Conservation (phyloP, 2,797 vertebrate species). For the Echeneis naucrates region DNA sequence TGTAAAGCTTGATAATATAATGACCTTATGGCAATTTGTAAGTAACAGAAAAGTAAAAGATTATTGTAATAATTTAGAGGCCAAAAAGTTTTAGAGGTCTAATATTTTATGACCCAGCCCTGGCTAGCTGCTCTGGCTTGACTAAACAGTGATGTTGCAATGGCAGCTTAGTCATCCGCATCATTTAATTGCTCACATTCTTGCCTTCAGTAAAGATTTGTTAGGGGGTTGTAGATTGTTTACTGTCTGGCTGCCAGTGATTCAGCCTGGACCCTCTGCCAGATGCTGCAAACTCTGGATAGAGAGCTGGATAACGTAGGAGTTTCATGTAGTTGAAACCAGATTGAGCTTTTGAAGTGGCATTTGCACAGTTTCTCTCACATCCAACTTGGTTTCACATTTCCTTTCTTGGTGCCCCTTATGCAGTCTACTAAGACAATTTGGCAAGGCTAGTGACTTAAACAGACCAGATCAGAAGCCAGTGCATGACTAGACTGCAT, state of each 20-base stretch:
- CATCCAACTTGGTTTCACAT: background rate
- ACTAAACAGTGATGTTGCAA: slow-evolving; percentile 45
- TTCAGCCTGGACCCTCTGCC: slow-evolving; percentile 57
- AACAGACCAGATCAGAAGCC: too few species aligned
- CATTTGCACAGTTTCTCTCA: background rate
- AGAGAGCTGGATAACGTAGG: background rate
- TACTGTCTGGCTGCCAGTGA: slow-evolving; percentile 62
- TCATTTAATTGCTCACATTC: slow-evolving; percentile 51
- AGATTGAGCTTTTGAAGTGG: background rate
- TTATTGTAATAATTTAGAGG: background rate
- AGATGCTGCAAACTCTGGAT: slow-evolving; percentile 62
- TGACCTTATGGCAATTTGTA: background rate
- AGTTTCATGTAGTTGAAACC: background rate
- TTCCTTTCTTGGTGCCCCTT: background rate
- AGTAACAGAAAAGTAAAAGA: background rate
- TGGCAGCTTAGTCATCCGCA: slow-evolving; percentile 29
- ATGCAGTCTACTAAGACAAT: background rate
- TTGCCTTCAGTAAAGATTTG: slow-evolving; percentile 49
- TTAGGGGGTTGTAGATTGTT: slow-evolving; percentile 56
- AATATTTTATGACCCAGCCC: slow-evolving; percentile 10
- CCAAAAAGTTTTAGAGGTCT: slow-evolving; percentile 12
- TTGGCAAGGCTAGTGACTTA: background rate
- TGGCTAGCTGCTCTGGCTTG: slow-evolving; percentile 25
- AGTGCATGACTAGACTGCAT: too few species aligned
- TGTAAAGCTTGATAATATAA: background rate